These are phyloP conservation scores for Saccostrea cuccullata DNA, from an alignment of 1,140 invertebrate genomes.

Conservation along the genomic window DNA sequence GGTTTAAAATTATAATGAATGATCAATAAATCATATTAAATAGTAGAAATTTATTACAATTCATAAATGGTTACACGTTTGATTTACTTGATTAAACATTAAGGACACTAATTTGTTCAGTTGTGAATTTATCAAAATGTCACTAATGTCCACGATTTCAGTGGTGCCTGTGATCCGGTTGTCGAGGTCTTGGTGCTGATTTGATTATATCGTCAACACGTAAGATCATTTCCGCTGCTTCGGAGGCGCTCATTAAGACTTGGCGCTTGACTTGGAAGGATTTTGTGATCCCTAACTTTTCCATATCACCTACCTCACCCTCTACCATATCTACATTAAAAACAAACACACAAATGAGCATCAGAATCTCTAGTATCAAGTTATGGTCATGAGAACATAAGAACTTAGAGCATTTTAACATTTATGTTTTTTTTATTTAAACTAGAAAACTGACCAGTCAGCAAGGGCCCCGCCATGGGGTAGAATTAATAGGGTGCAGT, in stretches of 20 bases:
- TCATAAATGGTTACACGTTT: too few species aligned
- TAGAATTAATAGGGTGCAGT: too few species aligned
- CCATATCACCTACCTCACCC: conserved; percentile 92
- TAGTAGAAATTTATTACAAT: too few species aligned
- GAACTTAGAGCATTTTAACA: too few species aligned
- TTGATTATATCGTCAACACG: conserved; percentile 98
- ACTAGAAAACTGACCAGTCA: too few species aligned
- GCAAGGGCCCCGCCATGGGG: too few species aligned
- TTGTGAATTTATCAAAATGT: not conserved
- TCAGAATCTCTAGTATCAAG: not conserved
- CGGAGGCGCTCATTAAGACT: conserved; percentile 94
- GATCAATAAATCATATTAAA: too few species aligned
- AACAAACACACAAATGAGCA: not conserved
- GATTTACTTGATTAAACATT: too few species aligned
- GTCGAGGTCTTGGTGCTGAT: conserved; percentile 94
- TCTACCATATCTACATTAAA: conserved; percentile 87
- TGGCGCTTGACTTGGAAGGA: conserved; percentile 98
- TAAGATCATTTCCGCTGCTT: conserved; percentile 99
- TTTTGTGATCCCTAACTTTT: too few species aligned
- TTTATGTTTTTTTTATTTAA: too few species aligned
- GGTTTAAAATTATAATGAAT: too few species aligned
- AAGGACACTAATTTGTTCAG: not conserved
- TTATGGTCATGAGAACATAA: not conserved
- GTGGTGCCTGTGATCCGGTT: conserved; percentile 80
- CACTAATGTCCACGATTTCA: conserved; percentile 30